Conservation (phyloP, 92 coral and sea anemone genomes). For the Phenganax stokvisi region DNA sequence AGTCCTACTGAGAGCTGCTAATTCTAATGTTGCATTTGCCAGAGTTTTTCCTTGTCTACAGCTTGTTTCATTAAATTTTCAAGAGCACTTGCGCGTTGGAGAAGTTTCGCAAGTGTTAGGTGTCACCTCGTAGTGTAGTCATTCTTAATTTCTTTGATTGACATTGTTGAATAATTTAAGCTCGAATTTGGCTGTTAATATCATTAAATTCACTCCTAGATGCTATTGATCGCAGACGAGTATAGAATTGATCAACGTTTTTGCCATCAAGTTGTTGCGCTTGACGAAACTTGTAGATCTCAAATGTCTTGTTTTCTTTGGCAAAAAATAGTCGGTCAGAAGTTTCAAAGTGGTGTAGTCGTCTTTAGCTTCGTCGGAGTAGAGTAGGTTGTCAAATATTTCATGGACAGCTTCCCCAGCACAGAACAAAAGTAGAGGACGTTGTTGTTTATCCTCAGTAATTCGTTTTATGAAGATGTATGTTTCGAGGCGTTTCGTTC, state of each 20-base stretch:
- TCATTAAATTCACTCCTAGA: constrained; percentile 16
- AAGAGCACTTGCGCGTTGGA: constrained; percentile 44
- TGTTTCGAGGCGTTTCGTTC: constrained; percentile 26
- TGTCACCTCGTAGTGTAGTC: constrained; percentile 22
- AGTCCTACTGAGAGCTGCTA: neutral
- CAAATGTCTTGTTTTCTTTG: constrained; percentile 45
- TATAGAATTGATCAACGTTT: constrained; percentile 25
- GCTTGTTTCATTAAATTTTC: constrained; percentile 43
- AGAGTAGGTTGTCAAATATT: constrained; percentile 22
- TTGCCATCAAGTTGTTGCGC: constrained; percentile 34
- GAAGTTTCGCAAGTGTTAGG: constrained; percentile 26
- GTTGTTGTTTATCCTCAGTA: constrained; percentile 20
- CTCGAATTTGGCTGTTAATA: constrained; percentile 8
- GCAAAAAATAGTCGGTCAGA: constrained; percentile 40
- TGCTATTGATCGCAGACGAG: constrained; percentile 24
- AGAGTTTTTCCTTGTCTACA: constrained; percentile 22
- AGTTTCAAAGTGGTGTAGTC: constrained; percentile 7
- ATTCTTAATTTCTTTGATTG: constrained; percentile 19
- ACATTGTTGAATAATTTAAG: constrained; percentile 33
- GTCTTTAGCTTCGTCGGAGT: constrained; percentile 23
- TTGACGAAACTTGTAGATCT: constrained; percentile 32
- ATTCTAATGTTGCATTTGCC: neutral
- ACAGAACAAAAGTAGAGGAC: constrained; percentile 20
- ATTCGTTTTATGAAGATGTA: constrained; percentile 25
- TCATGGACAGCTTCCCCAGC: constrained; percentile 31